Evolutionary conservation across 2,113 vertebrate species (phyloP), one percentile per base, ranked within the genome.

Genomic region (Phoenicopterus ruber): DNA sequence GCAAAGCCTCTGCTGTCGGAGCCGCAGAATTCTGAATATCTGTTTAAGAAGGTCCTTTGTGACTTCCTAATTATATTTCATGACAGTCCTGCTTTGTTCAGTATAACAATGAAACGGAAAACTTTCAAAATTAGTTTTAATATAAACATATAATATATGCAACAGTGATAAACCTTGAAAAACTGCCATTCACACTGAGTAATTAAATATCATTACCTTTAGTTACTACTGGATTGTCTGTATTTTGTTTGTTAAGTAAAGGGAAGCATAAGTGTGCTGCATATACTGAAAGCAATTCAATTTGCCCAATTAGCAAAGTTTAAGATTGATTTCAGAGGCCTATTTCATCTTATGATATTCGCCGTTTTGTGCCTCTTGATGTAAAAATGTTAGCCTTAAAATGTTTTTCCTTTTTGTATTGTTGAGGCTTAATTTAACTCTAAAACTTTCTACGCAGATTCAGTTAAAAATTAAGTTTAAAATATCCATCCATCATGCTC

Each of bases 91-190:
- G 72, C 84, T 97, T 95, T 83, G 65, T 92, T 88, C 70, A 31
- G 69, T 87, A 32, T 74, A 69, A 67, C 82, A 84, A 86, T 72
- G 82, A 90, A 83, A 93, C 1, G 3, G 69, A 66, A 95, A 95
- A 72, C 50, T 77, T 94, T 92, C 58, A 85, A 80, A 94, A 92
- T 96, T 76, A 83, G 44, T 93, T 95, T 96, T 89, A 88, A 86
- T 92, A 73, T 63, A 94, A 94, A 32, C 50, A 88, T 83, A 54
- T 87, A 88, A 84, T 82, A 44, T 67, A 69, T 85, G 57, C 87
- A 93, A 24, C n/a, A 29, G 55, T 74, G 69, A 80, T 82, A 88
- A 93, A 85, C 36, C 28, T 91, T 44, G 8, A 85, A 82, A 67
- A 95, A 58, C 9, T 85, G 74, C 52, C 49, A 34, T 82, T 86